Conservation (phyloP, 2,888 invertebrate genomes). For the Achlya flavicornis region DNA sequence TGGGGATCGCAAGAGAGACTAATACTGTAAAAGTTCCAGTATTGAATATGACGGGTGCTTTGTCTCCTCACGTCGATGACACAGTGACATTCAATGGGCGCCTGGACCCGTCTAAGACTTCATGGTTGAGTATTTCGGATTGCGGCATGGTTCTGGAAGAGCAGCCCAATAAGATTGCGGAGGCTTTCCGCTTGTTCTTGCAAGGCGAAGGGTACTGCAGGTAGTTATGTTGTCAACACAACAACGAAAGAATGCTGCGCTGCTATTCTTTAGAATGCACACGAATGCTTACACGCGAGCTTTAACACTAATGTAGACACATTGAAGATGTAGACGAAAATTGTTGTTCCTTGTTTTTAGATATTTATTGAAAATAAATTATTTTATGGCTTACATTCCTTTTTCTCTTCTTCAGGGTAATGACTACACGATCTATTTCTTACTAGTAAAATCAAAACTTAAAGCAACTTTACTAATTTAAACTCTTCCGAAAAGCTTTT, state of each 20-base stretch:
- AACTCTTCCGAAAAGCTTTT: slow-evolving; percentile 15
- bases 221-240: slow-evolving; percentile 58
- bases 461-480: slow-evolving; percentile 2
- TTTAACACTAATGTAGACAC: slow-evolving; percentile 79
- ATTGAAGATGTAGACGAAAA: slow-evolving; percentile 71
- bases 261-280: slow-evolving; percentile 73
- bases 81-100: slow-evolving; percentile 98
- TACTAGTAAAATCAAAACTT: not conserved
- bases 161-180: slow-evolving; percentile 97
- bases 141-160: slow-evolving; percentile 99
- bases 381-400: slow-evolving; percentile 69
- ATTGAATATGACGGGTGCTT: slow-evolving; percentile 96
- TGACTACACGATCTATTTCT: slow-evolving; percentile 7
- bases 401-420: slow-evolving; percentile 33
- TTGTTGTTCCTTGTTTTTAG: slow-evolving; percentile 75
- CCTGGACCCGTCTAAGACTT: slow-evolving; percentile 97
- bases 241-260: slow-evolving; percentile 56
- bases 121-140: slow-evolving; percentile 99
- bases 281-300: slow-evolving; percentile 80
- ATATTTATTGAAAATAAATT: slow-evolving; percentile 77
- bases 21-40: slow-evolving; percentile 92
- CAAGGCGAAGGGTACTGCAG: slow-evolving; percentile 99
- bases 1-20: slow-evolving; percentile 88
- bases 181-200: slow-evolving; percentile 98
- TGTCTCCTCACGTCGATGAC: slow-evolving; percentile 98